Evolutionary conservation across 2,113 vertebrate genomes (phyloP), one percentile per base, ranked within the genome.

Genomic region (Prunella himalayana): DNA sequence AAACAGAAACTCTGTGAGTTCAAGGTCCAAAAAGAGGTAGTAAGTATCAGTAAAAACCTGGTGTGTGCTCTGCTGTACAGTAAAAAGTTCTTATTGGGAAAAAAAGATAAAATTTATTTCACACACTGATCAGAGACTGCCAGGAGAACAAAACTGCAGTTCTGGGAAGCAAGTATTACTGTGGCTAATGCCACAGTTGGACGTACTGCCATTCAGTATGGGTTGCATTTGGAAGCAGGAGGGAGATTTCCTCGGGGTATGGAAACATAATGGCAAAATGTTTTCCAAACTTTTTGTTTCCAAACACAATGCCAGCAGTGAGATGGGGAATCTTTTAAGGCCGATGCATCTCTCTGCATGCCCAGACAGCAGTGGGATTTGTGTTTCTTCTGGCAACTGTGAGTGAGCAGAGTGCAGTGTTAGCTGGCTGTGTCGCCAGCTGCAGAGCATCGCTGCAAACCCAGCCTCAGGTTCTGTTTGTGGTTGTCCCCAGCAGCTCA

Each of bases 201-300:
- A 10, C 0, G 0, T 28, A 4, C 6, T 64, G 3, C 20, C 2
- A 1, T 17, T 49, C 15, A 45, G 44, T n/a, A 41, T 31, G n/a
- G n/a, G 9, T 39, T 86, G 23, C 22, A 11, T 56, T 72, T 60
- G n/a, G n/a, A 76, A 70, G 39, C 9, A n/a, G 39, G 42, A 70
- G 23, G 13, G 39, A 73, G 11, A 20, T 81, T 68, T 68, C 35
- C 25, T 77, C 0, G 0, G 70, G 7, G 3, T 63, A 17, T 12
- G 13, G 44, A 68, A 88, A 60, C 8, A 2, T 15, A 65, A 41
- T 0, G 2, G 10, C 39, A 31, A 47, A 44, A 13, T 15, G 23
- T 76, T 82, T 82, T 69, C 18, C 30, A 12, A 25, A 59, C 7
- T 47, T 78, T 16, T 5, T 63, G 10, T 47, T 78, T 42, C 13